phyloP scores from a whole-genome alignment of 2,113 vertebrate genomes.

The Oenanthe oenanthe region DNA sequence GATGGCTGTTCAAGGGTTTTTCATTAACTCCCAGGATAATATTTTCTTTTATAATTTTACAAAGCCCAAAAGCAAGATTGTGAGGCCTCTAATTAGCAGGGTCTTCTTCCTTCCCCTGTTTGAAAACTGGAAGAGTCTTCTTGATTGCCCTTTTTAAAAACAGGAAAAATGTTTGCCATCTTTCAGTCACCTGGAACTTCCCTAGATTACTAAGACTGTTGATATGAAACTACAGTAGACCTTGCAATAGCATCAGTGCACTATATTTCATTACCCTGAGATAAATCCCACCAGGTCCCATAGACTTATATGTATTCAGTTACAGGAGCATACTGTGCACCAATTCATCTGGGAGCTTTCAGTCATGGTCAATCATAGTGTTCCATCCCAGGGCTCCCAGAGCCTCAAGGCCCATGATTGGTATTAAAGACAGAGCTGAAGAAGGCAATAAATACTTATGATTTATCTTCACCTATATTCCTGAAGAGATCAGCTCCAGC shows the following conservation, averaged over 20 bases:
- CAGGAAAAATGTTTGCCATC: not conserved
- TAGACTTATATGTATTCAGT: not conserved
- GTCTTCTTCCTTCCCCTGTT: not conserved
- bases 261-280: not conserved
- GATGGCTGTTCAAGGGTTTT: not conserved
- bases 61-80: not conserved
- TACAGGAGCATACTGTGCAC: not conserved
- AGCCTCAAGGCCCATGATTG: accelerated
- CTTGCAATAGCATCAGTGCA: not conserved
- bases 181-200: not conserved
- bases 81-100: not conserved
- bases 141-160: not conserved
- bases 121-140: not conserved
- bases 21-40: not conserved
- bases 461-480: not conserved
- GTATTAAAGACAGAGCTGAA: not conserved
- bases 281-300: not conserved
- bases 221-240: not conserved
- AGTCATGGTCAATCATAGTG: not conserved
- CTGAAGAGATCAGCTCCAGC: not conserved
- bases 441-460: not conserved
- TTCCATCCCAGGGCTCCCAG: not conserved
- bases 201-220: not conserved
- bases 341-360: not conserved
- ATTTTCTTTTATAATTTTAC: not conserved